Conservation (phyloP, 1,140 invertebrate genomes). For the Trissolcus basalis region DNA sequence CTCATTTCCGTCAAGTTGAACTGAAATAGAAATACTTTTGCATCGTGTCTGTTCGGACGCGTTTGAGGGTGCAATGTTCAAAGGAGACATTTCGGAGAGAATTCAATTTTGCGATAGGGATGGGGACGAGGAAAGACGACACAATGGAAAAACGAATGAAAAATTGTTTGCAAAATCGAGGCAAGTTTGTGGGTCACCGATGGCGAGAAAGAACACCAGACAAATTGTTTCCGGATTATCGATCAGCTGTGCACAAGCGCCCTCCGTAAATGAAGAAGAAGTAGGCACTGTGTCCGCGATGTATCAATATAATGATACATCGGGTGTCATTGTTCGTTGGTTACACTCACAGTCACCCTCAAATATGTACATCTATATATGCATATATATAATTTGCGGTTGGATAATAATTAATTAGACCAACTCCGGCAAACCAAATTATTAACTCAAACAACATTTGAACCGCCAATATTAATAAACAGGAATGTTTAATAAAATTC, state of each 20-base stretch:
- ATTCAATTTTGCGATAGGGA: too few species aligned
- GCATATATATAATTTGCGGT: neutral
- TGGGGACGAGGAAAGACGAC: too few species aligned
- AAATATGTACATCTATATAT: neutral
- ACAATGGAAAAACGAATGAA: neutral
- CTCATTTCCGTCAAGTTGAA: too few species aligned
- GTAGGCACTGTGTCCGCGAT: constrained; percentile 20
- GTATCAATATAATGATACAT: constrained; percentile 41
- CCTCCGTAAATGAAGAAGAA: constrained; percentile 24
- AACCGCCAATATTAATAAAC: too few species aligned
- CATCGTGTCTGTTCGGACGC: too few species aligned
- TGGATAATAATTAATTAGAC: neutral
- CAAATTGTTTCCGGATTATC: constrained; percentile 18
- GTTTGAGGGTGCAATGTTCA: too few species aligned
- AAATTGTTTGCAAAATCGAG: constrained; percentile 15
- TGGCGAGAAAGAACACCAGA: constrained; percentile 1
- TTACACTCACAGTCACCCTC: constrained; percentile 7
- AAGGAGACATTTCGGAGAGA: too few species aligned
- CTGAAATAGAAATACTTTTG: too few species aligned
- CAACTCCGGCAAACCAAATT: too few species aligned
- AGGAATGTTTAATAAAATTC: too few species aligned
- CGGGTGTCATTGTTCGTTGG: constrained; percentile 24
- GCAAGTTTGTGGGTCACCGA: neutral
- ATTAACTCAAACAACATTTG: too few species aligned
- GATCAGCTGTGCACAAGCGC: constrained; percentile 1